Conservation (phyloP, 2,113 vertebrate species). For the Lota lota region DNA sequence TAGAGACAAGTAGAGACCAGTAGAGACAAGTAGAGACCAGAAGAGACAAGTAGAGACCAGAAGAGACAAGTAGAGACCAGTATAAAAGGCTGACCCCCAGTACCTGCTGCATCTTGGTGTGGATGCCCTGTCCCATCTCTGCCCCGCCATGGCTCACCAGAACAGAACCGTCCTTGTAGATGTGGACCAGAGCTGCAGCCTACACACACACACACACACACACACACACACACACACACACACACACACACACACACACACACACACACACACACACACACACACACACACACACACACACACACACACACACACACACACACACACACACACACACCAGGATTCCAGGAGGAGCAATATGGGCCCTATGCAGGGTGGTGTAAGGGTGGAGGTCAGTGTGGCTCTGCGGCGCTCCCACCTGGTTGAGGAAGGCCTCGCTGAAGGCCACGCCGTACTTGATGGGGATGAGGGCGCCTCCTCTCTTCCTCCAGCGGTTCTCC, state of each 20-base stretch:
- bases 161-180: conserved; percentile 84
- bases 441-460: conserved; percentile 82
- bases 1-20: too few species aligned
- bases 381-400: too few species aligned
- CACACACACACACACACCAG: neutral
- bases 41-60: too few species aligned
- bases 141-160: conserved; percentile 79
- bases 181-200: conserved; percentile 80
- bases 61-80: too few species aligned
- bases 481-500: conserved; percentile 83
- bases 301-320: neutral
- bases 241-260: conserved; percentile 3
- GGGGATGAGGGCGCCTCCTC: conserved; percentile 78
- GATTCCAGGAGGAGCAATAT: neutral
- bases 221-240: neutral
- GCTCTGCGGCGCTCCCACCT: conserved; percentile 60
- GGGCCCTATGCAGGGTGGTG: neutral
- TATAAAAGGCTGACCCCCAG: neutral
- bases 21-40: too few species aligned
- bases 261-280: conserved; percentile 12
- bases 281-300: neutral
- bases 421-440: conserved; percentile 67
- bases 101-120: conserved; percentile 82
- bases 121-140: conserved; percentile 83
- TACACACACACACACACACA: conserved; percentile 30